Base-by-base conservation (phyloP, 2,797 vertebrate genomes). In the Microctenopoma steveboyesi region DNA sequence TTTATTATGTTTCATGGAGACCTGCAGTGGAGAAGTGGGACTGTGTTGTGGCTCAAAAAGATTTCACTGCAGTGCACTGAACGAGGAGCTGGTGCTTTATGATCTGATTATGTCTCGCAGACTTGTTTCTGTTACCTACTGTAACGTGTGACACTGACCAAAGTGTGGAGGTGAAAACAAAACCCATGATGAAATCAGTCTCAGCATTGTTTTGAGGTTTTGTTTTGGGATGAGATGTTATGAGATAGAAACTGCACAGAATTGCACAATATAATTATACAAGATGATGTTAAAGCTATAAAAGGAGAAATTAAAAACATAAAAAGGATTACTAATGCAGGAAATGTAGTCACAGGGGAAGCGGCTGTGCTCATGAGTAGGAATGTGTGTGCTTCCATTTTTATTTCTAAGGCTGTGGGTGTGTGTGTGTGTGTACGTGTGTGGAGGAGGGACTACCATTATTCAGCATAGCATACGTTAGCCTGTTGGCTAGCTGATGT, bases 1-100 rank as follows among this genome's bases (percentile, higher is more conserved):
- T 84, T 83, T 68, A 74, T 68, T 69, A 52, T 39, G 35, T 37
- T 58, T 69, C 35, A 14, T 51, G 58, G 51, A 78, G 76, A 52
- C 74, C 27, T 82, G 69, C 63, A 51, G 66, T 63, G 67, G 28
- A 1, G 72, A 69, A 64, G n/a, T 42, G 0, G 52, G 43, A 64
- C 40, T 40, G 66, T 69, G 57, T 70, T 69, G 33, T n/a, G 63
- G 52, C 76, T 72, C 16, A 76, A 88, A 85, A 72, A 15, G 7
- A 15, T 55, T 9, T 52, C 45, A 46, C 3, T 35, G 66, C 37
- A 51, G 53, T 0, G 39, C 3, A 11, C 3, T 30, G 59, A 63
- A 49, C n/a, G 63, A 39, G 46, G 25, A 48, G 45, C 65, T 71
- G 18, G 0, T 58, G 73, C 11, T 76, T 79, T 52, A 51, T 58